These are phyloP conservation scores for Zhuqinia jingwanae DNA, from an alignment of 2,888 invertebrate genomes.

Conservation along the genomic window DNA sequence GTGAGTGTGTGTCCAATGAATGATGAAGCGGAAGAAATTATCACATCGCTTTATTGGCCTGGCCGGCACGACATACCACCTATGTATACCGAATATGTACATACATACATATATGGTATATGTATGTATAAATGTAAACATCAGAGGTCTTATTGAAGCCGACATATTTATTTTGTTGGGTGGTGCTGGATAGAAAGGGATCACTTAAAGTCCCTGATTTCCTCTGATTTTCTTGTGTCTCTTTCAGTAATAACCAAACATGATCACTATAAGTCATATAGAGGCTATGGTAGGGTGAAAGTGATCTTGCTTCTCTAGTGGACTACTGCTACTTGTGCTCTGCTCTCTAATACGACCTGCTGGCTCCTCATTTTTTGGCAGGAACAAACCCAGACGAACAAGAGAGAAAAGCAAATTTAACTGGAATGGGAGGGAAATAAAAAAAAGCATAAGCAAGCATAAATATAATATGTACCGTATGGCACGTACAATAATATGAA, in stretches of 20 bases:
- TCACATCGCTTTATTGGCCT: no score
- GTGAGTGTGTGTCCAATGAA: conserved; percentile 58
- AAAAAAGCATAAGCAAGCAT: conserved; percentile 30
- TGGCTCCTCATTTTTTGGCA: conserved; percentile 72
- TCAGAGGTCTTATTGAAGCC: conserved; percentile 32
- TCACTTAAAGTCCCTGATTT: conserved; percentile 73
- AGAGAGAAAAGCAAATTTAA: conserved; percentile 38
- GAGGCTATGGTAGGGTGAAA: neutral
- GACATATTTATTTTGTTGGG: conserved; percentile 35
- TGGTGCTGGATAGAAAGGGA: conserved; percentile 59
- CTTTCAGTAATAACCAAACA: conserved; percentile 45
- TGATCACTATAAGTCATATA: conserved; percentile 9
- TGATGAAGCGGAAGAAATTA: conserved; percentile 74
- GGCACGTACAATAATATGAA: conserved; percentile 53
- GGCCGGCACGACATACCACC: no score
- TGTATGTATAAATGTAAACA: no score
- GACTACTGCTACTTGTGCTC: conserved; percentile 6
- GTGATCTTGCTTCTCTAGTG: neutral
- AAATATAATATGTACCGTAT: conserved; percentile 61
- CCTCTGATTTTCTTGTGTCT: conserved; percentile 67
- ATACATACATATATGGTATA: no score
- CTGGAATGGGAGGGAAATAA: neutral
- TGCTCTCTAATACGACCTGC: conserved; percentile 65
- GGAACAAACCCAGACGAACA: conserved; percentile 36
- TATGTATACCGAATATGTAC: no score